These are phyloP conservation scores for Spilogale gracilis DNA, from an alignment of 2,113 vertebrate species.

Conservation along the genomic window DNA sequence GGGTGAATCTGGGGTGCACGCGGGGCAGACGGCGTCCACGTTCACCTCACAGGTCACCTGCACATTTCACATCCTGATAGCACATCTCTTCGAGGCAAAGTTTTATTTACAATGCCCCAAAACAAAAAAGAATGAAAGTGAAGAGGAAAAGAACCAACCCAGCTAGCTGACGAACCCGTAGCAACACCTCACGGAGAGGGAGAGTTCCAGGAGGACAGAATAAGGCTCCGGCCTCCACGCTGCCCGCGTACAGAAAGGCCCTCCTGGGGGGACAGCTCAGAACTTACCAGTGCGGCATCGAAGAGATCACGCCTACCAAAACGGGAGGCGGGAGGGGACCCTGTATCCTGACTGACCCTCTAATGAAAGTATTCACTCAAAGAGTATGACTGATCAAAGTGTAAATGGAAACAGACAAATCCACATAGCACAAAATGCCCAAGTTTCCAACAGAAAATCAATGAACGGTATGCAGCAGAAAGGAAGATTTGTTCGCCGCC, in stretches of 20 bases:
- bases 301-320: neutral
- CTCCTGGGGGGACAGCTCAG: neutral
- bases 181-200: neutral
- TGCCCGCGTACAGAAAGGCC: neutral
- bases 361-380: neutral
- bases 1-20: neutral
- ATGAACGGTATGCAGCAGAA: neutral
- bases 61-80: neutral
- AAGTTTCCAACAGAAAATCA: neutral
- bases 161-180: neutral
- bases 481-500: neutral
- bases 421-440: neutral
- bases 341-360: neutral
- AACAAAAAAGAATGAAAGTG: slow-evolving; percentile 23
- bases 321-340: neutral
- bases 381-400: neutral
- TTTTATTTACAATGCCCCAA: slow-evolving; percentile 31
- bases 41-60: slow-evolving; percentile 36
- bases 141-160: neutral
- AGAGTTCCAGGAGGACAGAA: neutral
- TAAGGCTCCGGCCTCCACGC: neutral
- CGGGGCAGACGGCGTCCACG: slow-evolving; percentile 39
- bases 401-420: neutral
- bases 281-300: neutral
- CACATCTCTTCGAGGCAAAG: slow-evolving; percentile 32